Conservation (phyloP, 1,140 invertebrate genomes). For the Zaprionus gabonicus region DNA sequence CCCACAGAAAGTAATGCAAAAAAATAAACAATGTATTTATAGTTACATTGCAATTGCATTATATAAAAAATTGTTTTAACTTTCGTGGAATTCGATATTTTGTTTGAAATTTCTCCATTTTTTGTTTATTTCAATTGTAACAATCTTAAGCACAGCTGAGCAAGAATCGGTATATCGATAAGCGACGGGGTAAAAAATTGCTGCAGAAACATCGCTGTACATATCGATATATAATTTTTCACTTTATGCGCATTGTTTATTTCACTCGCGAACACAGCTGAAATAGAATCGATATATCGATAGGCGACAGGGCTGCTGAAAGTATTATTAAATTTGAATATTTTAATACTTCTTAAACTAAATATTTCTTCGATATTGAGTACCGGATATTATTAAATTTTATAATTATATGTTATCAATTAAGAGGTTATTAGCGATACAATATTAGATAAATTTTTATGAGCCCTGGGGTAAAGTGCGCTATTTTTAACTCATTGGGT, state of each 20-base stretch:
- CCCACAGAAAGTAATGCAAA: slow-evolving; percentile 23
- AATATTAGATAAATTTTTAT: background rate
- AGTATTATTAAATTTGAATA: background rate
- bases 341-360: background rate
- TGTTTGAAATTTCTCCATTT: background rate
- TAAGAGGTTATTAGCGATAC: too few species aligned
- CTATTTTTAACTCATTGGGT: too few species aligned
- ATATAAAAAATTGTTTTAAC: background rate
- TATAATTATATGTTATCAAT: too few species aligned
- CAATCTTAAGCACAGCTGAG: background rate
- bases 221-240: background rate
- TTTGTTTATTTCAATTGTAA: background rate
- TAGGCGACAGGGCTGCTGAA: background rate
- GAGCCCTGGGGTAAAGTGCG: background rate
- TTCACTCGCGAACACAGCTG: background rate
- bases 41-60: slow-evolving; percentile 27
- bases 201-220: too few species aligned
- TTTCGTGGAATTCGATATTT: background rate
- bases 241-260: background rate
- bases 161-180: slow-evolving; percentile 13
- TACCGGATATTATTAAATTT: too few species aligned
- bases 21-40: slow-evolving; percentile 12
- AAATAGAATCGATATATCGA: too few species aligned
- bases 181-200: too few species aligned
- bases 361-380: background rate